phyloP scores from a whole-genome alignment of 2,113 vertebrate genomes.

The Morphnarchus princeps region DNA sequence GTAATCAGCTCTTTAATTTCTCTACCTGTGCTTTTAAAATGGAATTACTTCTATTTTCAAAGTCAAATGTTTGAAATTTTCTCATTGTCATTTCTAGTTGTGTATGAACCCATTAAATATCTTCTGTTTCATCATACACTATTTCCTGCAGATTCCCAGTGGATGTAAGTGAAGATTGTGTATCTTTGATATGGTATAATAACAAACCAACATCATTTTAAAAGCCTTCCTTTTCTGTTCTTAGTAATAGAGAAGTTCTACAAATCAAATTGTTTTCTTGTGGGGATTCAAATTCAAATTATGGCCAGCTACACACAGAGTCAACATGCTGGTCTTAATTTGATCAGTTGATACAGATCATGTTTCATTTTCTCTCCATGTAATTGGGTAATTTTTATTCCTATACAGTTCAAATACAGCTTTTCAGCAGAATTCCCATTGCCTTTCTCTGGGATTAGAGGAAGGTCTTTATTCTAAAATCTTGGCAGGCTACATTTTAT shows the following conservation, averaged over 20 bases:
- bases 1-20: not conserved
- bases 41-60: not conserved
- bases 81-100: not conserved
- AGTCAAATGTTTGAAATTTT: not conserved
- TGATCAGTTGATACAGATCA: not conserved
- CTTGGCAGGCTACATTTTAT: not conserved
- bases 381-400: not conserved
- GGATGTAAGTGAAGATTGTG: not conserved
- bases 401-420: not conserved
- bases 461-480: not conserved
- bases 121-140: not conserved
- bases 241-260: not conserved
- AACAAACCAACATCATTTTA: not conserved
- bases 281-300: not conserved
- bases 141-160: not conserved
- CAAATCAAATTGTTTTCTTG: not conserved
- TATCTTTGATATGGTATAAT: not conserved
- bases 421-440: not conserved
- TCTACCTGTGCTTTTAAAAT: not conserved
- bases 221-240: not conserved
- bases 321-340: not conserved
- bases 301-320: not conserved
- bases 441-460: not conserved
- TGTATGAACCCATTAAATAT: not conserved
- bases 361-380: conserved; percentile 1